Evolutionary conservation across 2,797 vertebrate genomes (phyloP).

Genomic region (Botia kubotai): DNA sequence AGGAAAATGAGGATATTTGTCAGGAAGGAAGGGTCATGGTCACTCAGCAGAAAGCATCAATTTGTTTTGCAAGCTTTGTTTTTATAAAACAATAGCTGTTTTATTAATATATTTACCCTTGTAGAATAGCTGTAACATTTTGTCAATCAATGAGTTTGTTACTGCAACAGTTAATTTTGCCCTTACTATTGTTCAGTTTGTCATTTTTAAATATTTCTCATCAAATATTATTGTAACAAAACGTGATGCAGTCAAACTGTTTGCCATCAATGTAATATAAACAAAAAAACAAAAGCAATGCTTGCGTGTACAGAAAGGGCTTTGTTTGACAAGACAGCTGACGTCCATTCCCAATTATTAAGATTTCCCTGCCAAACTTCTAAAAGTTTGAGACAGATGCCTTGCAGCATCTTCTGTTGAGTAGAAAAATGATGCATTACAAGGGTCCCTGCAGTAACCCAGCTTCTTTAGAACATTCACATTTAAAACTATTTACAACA

Average conservation of each 20-base stretch:
- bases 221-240: not conserved
- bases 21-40: constrained; percentile 6
- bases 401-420: not conserved
- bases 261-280: not conserved
- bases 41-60: not conserved
- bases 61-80: not conserved
- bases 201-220: too few species aligned
- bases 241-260: not conserved
- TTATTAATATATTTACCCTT: not conserved
- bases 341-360: not conserved
- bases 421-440: not conserved
- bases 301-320: not conserved
- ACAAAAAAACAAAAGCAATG: not conserved
- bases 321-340: not conserved
- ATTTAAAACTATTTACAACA: not conserved
- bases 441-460: not conserved
- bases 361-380: not conserved
- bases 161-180: not conserved
- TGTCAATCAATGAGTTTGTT: too few species aligned
- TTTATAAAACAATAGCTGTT: not conserved
- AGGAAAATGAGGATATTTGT: not conserved
- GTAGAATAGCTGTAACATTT: not conserved
- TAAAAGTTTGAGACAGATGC: not conserved
- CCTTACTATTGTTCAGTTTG: not conserved
- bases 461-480: not conserved